Evolutionary conservation across 2,113 vertebrate genomes (phyloP), one percentile per base, ranked within the genome.

Genomic region (Buteo buteo): DNA sequence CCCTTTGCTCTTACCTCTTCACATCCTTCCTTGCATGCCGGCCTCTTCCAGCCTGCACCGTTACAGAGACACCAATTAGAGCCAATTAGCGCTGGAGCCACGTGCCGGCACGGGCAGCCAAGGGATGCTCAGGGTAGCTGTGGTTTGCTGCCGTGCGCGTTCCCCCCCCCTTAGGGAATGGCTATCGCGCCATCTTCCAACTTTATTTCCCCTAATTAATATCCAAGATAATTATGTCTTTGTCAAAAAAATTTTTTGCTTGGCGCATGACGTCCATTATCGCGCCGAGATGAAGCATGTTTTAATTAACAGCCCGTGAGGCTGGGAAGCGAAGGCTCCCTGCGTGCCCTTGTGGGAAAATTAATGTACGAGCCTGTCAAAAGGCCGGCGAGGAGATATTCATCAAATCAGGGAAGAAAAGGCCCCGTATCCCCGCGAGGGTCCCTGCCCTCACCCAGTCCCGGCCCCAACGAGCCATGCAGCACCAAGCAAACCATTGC

Each of bases 311-410:
- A 3, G 29, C 65, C 74, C 1, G 5, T 4, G 6, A 20, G 34
- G 72, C 22, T 6, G 6, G 47, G 83, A 49, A 88, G 54, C 3
- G 0, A 21, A 0, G 11, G 65, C 28, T 93, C 21, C 76, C 9
- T 2, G 2, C 0, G 1, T 3, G 15, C 34, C 40, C 93, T 58
- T 79, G 10, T 0, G 71, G 93, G 89, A 86, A 55, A 67, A 69
- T 49, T 66, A 89, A 96, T 15, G 4, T 57, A 96, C 3, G 71
- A 90, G 95, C 79, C 89, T 76, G 95, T 96, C 95, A 95, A 72
- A 76, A 59, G 21, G 16, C 38, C 7, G 4, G 76, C 4, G 0
- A 59, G 54, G 83, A 95, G 86, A 86, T 77, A 96, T 96, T 62
- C 47, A 95, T 96, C 96, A 96, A 59, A 58, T 9, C 5, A 0